A percentile compares a stretch with the other conserved stretches of the same genome.
phyloP scores from a whole-genome alignment of 1,140 invertebrate species.

The Dendroctonus valens region DNA sequence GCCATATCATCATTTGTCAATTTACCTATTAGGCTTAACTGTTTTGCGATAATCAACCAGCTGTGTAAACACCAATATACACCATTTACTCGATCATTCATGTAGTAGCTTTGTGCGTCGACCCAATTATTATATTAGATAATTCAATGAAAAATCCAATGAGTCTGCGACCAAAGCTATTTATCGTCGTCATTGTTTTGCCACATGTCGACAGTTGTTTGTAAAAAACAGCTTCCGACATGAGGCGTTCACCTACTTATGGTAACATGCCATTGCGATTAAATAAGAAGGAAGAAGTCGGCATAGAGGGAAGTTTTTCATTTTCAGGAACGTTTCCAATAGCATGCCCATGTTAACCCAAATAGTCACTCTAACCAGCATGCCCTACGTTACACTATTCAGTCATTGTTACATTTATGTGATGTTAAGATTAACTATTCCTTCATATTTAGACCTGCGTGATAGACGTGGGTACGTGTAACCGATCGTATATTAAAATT shows the following conservation, averaged over 20 bases:
- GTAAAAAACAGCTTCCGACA: no score
- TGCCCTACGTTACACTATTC: background rate
- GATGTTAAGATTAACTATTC: conserved; percentile 13
- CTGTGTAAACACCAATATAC: no score
- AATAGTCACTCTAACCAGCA: background rate
- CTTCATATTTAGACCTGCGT: conserved; percentile 13
- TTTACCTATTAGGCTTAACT: conserved; percentile 37
- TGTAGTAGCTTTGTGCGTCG: background rate
- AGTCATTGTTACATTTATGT: conserved; percentile 23
- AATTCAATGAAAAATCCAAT: background rate
- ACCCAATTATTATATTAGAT: background rate
- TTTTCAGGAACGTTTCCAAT: no score
- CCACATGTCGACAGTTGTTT: no score
- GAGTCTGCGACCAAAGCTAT: no score
- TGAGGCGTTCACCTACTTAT: no score
- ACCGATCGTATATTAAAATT: conserved; percentile 12
- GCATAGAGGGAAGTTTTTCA: no score
- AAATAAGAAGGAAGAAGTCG: no score
- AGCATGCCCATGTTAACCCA: no score
- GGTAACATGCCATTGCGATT: no score
- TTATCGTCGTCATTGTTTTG: no score
- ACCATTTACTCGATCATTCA: background rate
- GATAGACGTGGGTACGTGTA: conserved; percentile 1
- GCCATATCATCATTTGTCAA: conserved; percentile 52
- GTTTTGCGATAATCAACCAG: conserved; percentile 8